Evolutionary conservation across 2,888 invertebrate species (phyloP).

Genomic region (Clusia tigrina): DNA sequence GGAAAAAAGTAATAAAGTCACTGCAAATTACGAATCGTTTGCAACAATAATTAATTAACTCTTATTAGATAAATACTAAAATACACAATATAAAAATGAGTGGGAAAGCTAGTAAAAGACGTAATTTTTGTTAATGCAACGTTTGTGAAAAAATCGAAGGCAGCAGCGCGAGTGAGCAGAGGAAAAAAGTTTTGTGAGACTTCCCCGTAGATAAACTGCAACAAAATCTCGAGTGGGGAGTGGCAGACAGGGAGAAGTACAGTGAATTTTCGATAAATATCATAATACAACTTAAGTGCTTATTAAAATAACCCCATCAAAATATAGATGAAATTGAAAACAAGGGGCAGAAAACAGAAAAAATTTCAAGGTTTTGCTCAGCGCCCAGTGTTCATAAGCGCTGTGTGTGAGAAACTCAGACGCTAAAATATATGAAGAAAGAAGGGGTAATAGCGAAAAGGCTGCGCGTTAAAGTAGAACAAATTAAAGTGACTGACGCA

Average conservation of each 20-base stretch:
- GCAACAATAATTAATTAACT: no score
- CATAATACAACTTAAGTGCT: no score
- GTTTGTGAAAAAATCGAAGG: conserved; percentile 23
- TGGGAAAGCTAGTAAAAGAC: neutral
- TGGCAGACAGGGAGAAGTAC: neutral
- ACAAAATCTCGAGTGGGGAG: neutral
- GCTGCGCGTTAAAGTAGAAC: neutral
- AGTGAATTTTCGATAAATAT: no score
- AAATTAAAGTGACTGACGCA: conserved; percentile 6
- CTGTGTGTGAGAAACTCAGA: conserved; percentile 12
- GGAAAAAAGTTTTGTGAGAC: conserved; percentile 25
- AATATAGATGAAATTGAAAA: no score
- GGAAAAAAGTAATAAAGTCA: no score
- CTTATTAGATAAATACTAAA: no score
- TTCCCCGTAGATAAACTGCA: conserved; percentile 1
- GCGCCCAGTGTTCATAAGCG: no score
- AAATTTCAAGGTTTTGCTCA: conserved; percentile 54
- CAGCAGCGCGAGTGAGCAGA: conserved; percentile 15
- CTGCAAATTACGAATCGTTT: no score
- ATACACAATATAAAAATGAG: neutral
- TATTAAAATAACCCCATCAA: no score
- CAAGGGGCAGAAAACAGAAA: conserved; percentile 49
- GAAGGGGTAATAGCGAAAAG: neutral
- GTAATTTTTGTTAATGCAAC: conserved; percentile 20
- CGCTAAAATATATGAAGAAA: conserved; percentile 7